Evolutionary conservation across 2,113 vertebrate genomes (phyloP), one percentile per base, ranked within the genome.

Genomic region (Brevimyrus niger): DNA sequence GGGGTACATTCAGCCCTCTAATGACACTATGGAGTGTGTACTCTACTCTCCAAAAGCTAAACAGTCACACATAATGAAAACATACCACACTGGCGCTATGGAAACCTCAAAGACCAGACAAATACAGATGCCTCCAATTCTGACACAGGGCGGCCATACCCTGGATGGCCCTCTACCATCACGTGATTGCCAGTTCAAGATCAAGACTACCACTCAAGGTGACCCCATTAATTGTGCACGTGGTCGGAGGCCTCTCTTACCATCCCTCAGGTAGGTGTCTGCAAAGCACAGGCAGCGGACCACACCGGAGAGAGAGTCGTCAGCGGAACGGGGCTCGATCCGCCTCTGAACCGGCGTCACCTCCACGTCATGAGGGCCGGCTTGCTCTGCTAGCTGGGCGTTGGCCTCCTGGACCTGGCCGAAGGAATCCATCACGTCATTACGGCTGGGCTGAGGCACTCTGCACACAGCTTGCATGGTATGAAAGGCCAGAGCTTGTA

Each of bases 251-350:
- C 1, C 19, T 4, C 1, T 19, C 95, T 89, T 93, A 99, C 98
- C 98, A 0, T 99, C 98, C 86, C 97, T 95, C 1, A 99, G 96
- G 91, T 97, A 99, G 0, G 98, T 99, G 93, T 99, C 98, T 0
- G 98, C 98, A 0, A 99, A 99, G 94, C 97, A 99, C 35, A 99
- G 97, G 92, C 98, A 99, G 9, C 98, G 95, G 87, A 99, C 98
- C 0, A 99, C 98, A 0, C 98, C 98, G 0, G 98, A 98, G 0
- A 99, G 95, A 0, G 98, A 99, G 93, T 99, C 98, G 0, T 99
- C 98, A 0, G 98, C 97, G 0, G 98, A 99, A 35, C 98, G 98
- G 0, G 98, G 97, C 91, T 99, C 98, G 0, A 99, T 99, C 90
- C 98, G 94, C 86, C 98, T 94, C 95, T 99, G 98, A 11, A 99